Base-by-base conservation (phyloP, 2,888 invertebrate genomes). In the Listrodromus nycthemerus region DNA sequence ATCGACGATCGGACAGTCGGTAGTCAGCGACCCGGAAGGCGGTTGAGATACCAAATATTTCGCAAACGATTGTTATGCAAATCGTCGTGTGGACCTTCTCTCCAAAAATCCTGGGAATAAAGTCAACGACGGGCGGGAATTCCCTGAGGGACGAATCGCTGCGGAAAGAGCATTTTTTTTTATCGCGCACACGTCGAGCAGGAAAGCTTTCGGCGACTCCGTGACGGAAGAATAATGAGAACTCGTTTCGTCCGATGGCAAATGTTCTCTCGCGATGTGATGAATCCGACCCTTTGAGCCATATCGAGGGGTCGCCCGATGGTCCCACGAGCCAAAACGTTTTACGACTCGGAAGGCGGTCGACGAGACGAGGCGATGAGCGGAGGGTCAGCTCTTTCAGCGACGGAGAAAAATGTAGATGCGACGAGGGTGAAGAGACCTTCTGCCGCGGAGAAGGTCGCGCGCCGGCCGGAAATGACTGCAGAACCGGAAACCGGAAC, bases 391-490 rank as follows among this genome's bases (percentile, higher is more conserved):
- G 30, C 19, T 58, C 76, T 55, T 83, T 80, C 66, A 55, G 50
- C 66, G 33, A 30, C 16, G 50, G 24, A 33, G 52, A 76, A 66
- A 63, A 63, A 48, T 24, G 30, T n/a, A 48, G 33, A 21, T 19
- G 41, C 37, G 21, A 33, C 13, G 52, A n/a, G 74, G 58, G 10
- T 16, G 27, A 19, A 52, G 69, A 77, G 63, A 82, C 84, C 79
- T 81, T 69, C 27, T 58, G 24, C 55, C 13, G 21, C 2, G 48
- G 75, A 80, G 78, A 81, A 79, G 83, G 88, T 86, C 88, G 85
- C 87, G 88, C 87, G 88, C 82, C 85, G 45, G 73, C 85, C 86
- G 88, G 88, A 88, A 88, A 88, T 88, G 87, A 85, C 84, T 85
- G 83, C 84, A 79, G 76, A 84, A 79, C 82, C 88, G 87, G 88